A percentile compares a stretch with the other conserved stretches of the same genome.
These are phyloP conservation scores for Tetragonula carbonaria DNA, from an alignment of 2,888 invertebrate species.

Conservation along the genomic window DNA sequence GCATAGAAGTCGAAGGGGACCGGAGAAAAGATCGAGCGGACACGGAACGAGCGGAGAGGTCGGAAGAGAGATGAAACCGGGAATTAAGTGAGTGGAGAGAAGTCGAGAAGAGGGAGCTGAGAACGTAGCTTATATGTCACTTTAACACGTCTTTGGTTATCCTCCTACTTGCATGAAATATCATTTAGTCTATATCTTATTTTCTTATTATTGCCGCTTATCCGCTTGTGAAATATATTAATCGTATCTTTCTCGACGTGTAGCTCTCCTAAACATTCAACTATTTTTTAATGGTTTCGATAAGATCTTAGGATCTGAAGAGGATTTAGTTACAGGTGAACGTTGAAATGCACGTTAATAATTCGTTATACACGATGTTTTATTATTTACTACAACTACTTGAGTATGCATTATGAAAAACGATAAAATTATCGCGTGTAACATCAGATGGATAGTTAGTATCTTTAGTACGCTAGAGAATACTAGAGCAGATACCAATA, in stretches of 20 bases:
- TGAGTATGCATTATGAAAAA: too few species aligned
- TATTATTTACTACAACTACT: too few species aligned
- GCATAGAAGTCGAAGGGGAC: slow-evolving; percentile 18
- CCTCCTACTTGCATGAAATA: slow-evolving; percentile 52
- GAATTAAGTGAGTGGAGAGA: slow-evolving; percentile 66
- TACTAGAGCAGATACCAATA: too few species aligned
- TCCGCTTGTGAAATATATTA: background rate
- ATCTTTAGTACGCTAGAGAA: too few species aligned
- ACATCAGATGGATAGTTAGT: too few species aligned
- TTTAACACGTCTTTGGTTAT: slow-evolving; percentile 56
- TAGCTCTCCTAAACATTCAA: rapidly evolving
- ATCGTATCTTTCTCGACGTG: background rate
- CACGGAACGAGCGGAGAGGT: slow-evolving; percentile 9
- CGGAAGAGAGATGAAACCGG: slow-evolving; percentile 54
- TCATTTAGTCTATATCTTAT: slow-evolving; percentile 45
- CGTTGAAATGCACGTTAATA: too few species aligned
- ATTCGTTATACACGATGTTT: too few species aligned
- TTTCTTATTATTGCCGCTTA: background rate
- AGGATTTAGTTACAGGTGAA: too few species aligned
- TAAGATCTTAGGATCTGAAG: too few species aligned
- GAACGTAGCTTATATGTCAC: slow-evolving; percentile 37
- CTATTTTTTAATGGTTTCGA: too few species aligned
- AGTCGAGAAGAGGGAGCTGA: slow-evolving; percentile 17
- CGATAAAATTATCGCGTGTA: too few species aligned
- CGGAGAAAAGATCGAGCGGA: slow-evolving; percentile 33